phyloP scores from a whole-genome alignment of 1,140 invertebrate species.

The Scaptomyza hsui region DNA sequence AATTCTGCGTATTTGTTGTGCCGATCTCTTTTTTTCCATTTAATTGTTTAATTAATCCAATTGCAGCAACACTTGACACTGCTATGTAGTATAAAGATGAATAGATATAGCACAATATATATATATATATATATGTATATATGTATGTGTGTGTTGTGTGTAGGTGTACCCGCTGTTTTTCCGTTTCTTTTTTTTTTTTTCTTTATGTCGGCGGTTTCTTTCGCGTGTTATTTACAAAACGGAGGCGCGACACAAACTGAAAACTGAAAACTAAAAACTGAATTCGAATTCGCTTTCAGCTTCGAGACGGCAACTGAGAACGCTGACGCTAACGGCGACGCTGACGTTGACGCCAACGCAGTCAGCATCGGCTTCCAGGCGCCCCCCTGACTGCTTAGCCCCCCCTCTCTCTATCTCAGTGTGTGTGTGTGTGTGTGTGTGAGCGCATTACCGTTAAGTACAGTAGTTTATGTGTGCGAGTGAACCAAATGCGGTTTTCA shows the following conservation, averaged over 20 bases:
- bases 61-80: slow-evolving; percentile 53
- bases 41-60: slow-evolving; percentile 80
- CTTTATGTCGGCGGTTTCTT: slow-evolving; percentile 51
- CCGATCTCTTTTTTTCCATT: slow-evolving; percentile 36
- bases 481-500: slow-evolving; percentile 16
- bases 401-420: background rate
- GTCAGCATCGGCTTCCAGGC: slow-evolving; percentile 16
- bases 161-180: slow-evolving; percentile 60
- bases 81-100: slow-evolving; percentile 6
- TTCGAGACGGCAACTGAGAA: slow-evolving; percentile 20
- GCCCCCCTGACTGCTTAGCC: background rate
- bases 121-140: slow-evolving; percentile 7
- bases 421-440: background rate
- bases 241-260: slow-evolving; percentile 82
- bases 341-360: slow-evolving; percentile 3
- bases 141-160: slow-evolving; percentile 18
- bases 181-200: slow-evolving; percentile 33
- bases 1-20: slow-evolving; percentile 21
- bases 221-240: slow-evolving; percentile 80
- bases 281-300: slow-evolving; percentile 78
- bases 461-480: slow-evolving; percentile 1
- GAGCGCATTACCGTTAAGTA: slow-evolving; percentile 39
- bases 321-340: slow-evolving; percentile 10
- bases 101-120: background rate
- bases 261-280: slow-evolving; percentile 75